Evolutionary conservation across 2,888 invertebrate genomes (phyloP), one percentile per base, ranked within the genome.

Genomic region (Eurytoma adleriae): DNA sequence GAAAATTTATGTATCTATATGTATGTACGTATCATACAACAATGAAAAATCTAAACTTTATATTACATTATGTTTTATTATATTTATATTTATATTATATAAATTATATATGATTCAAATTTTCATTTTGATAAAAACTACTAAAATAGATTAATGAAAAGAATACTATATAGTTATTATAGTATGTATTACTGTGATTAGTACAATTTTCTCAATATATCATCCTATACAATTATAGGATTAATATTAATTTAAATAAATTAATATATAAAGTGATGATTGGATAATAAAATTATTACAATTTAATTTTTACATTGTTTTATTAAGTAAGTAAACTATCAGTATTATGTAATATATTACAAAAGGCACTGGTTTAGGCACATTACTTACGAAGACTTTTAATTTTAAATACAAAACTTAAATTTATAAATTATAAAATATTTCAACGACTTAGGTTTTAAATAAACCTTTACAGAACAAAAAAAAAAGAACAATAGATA

Each of bases 401-500:
- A 18, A 59, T 16, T 64, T 76, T 67, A 30, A 7, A 69, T 66
- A 40, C 13, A 50, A 69, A 80, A 67, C n/a, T 68, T 75, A 64
- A 61, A 71, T 40, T 62, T 18, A 75, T 66, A 71, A 82, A 79
- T 75, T 73, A 79, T 76, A 14, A 20, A 79, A 76, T 40, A 74
- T 13, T 13, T 72, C 56, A 72, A 71, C 56, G 20, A 66, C 24
- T 61, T 52, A 69, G 67, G 69, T 78, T 78, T 72, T 57, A 54
- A 64, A 66, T 73, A 76, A 82, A 73, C 61, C 64, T 76, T 68
- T 79, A 59, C 61, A 62, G 48, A 76, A 56, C 5, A 72, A 20
- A 74, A 20, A 30, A 54, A 40, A 81, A 75, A 76, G 70, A 81
- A 75, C 73, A 79, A 74, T 78, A 54, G 73, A 82, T 64, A 76